Evolutionary conservation across 2,797 vertebrate species (phyloP).

Genomic region (Epinephelus awoara): DNA sequence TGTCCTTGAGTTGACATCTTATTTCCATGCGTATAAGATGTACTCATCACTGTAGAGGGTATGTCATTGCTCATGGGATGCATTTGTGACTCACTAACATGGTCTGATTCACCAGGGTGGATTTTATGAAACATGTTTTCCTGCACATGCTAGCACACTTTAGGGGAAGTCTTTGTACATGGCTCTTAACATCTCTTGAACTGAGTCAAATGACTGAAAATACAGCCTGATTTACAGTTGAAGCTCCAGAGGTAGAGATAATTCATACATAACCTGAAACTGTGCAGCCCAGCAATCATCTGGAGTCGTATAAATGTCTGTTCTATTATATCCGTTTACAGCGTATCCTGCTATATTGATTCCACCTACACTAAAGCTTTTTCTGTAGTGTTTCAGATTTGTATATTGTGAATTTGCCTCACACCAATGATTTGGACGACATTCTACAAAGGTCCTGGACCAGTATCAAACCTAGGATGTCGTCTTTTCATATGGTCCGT

Average conservation of each 20-base stretch:
- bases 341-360: not conserved
- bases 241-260: not conserved
- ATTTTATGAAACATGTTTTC: slow-evolving; percentile 27
- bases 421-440: slow-evolving; percentile 22
- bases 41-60: not conserved
- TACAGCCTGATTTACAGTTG: not conserved
- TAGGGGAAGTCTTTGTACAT: not conserved
- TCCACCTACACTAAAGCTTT: slow-evolving; percentile 6
- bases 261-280: not conserved
- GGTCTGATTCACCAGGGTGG: slow-evolving; percentile 28
- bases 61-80: slow-evolving; percentile 28
- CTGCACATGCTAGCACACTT: slow-evolving; percentile 31
- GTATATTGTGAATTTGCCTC: slow-evolving; percentile 13
- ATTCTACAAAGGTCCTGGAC: slow-evolving; percentile 25
- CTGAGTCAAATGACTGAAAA: slow-evolving; percentile 6
- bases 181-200: slow-evolving; percentile 1
- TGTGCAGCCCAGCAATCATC: not conserved
- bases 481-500: slow-evolving; percentile 16
- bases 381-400: not conserved
- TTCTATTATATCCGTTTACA: not conserved
- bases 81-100: slow-evolving; percentile 34
- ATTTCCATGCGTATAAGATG: slow-evolving; percentile 20
- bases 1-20: slow-evolving; percentile 43
- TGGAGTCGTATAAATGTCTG: not conserved
- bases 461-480: slow-evolving; percentile 9